Conservation (phyloP, 2,888 invertebrate genomes). For the Teinopalpus imperialis region DNA sequence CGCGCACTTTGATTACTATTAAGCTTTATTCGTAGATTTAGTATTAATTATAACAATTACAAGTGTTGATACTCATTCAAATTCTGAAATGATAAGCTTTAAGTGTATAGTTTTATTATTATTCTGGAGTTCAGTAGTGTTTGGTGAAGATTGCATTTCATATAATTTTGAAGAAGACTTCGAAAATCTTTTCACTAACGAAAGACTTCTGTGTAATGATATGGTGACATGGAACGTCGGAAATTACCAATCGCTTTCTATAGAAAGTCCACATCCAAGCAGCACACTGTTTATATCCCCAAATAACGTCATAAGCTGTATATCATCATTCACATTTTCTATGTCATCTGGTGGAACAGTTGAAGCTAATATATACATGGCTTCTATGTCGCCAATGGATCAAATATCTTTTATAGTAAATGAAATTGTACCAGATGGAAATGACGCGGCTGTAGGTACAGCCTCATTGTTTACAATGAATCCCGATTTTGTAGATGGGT, state of each 20-base stretch:
- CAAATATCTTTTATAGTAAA: constrained; percentile 43
- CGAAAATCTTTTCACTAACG: constrained; percentile 38
- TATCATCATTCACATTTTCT: constrained; percentile 36
- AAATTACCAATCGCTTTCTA: constrained; percentile 33
- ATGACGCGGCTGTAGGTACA: constrained; percentile 32
- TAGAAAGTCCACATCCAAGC: constrained; percentile 35
- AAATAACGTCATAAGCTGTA: constrained; percentile 32
- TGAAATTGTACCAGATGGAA: constrained; percentile 32
- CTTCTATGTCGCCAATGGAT: constrained; percentile 33
- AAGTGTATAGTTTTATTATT: constrained; percentile 24
- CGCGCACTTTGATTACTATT: constrained; percentile 11
- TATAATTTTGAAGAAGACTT: constrained; percentile 48
- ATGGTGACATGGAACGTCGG: constrained; percentile 39
- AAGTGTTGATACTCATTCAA: constrained; percentile 27
- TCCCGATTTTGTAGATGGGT: constrained; percentile 31
- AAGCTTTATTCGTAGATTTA: constrained; percentile 30
- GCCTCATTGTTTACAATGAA: constrained; percentile 23
- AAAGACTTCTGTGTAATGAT: constrained; percentile 34
- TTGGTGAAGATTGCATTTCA: constrained; percentile 43
- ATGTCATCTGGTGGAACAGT: constrained; percentile 43
- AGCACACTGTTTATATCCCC: constrained; percentile 43
- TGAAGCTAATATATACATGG: constrained; percentile 48
- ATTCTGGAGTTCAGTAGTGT: constrained; percentile 31
- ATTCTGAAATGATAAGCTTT: constrained; percentile 25
- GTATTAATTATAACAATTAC: constrained; percentile 32